A percentile compares a stretch with the other conserved stretches of the same genome.
These are phyloP conservation scores for Campylomormyrus numenius DNA, from an alignment of 2,113 vertebrate species.

Conservation along the genomic window DNA sequence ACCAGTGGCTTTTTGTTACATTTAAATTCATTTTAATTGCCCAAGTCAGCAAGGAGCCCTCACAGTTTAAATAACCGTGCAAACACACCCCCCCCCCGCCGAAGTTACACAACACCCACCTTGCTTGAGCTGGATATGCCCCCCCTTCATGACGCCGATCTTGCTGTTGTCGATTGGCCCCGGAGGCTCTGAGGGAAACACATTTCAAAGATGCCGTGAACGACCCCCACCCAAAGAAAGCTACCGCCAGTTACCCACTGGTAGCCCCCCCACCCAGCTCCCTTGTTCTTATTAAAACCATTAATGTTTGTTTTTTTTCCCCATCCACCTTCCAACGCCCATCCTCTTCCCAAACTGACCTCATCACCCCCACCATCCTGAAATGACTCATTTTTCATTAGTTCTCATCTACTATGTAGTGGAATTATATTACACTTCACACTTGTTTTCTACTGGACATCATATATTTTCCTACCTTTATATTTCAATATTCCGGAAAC, in stretches of 20 bases:
- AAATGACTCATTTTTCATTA: not conserved
- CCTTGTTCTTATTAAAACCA: not conserved
- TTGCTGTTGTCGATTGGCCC: conserved; percentile 94
- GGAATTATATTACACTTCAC: not conserved
- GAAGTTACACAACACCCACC: conserved; percentile 56
- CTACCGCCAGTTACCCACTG: not conserved
- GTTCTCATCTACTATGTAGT: not conserved
- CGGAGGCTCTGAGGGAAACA: conserved; percentile 72
- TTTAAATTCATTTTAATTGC: no score
- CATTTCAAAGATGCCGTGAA: not conserved
- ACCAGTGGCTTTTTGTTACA: no score
- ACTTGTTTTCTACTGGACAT: not conserved
- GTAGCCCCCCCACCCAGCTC: not conserved
- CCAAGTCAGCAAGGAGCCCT: not conserved
- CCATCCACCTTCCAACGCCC: not conserved
- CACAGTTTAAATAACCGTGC: not conserved
- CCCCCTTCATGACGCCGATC: conserved; percentile 80
- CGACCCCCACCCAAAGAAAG: not conserved
- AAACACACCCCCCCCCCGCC: no score
- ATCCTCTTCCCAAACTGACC: not conserved
- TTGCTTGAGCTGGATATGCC: conserved; percentile 88
- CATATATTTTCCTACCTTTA: not conserved
- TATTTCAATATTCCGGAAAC: not conserved
- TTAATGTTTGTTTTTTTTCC: not conserved
- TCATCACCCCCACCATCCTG: not conserved